A percentile compares a stretch with the other conserved stretches of the same genome.
These are phyloP conservation scores for Dascillus cervinus DNA, from an alignment of 2,888 invertebrate genomes.

Conservation along the genomic window DNA sequence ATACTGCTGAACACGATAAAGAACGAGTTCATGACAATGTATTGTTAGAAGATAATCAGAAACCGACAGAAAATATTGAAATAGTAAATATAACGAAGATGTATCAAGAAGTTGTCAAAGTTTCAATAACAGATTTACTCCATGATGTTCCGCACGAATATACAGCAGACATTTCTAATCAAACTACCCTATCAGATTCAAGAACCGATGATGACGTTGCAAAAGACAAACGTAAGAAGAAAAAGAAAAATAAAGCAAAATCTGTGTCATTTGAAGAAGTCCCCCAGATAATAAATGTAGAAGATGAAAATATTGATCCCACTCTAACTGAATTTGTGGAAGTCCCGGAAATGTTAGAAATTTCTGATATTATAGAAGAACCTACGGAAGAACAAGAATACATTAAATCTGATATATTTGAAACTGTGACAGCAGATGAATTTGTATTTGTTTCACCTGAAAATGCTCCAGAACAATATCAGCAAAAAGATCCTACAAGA, in stretches of 20 bases:
- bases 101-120: no score
- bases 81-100: no score
- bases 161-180: no score
- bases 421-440: slow-evolving; percentile 22
- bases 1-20: no score
- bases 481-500: slow-evolving; percentile 21
- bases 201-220: background rate
- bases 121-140: no score
- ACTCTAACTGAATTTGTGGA: background rate
- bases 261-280: slow-evolving; percentile 35
- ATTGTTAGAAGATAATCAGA: no score
- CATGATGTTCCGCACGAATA: no score
- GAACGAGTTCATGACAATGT: no score
- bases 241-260: slow-evolving; percentile 28
- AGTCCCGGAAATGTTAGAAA: background rate
- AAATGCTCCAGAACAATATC: slow-evolving; percentile 2
- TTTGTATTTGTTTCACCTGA: slow-evolving; percentile 25
- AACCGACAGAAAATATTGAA: no score
- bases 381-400: slow-evolving; percentile 13
- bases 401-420: slow-evolving; percentile 17
- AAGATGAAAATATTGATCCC: background rate
- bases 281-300: slow-evolving; percentile 28
- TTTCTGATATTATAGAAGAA: slow-evolving; percentile 6
- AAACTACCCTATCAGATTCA: no score
- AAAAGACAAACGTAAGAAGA: slow-evolving; percentile 7